Base-by-base conservation (phyloP, 2,888 invertebrate species). In the Cancer borealis region DNA sequence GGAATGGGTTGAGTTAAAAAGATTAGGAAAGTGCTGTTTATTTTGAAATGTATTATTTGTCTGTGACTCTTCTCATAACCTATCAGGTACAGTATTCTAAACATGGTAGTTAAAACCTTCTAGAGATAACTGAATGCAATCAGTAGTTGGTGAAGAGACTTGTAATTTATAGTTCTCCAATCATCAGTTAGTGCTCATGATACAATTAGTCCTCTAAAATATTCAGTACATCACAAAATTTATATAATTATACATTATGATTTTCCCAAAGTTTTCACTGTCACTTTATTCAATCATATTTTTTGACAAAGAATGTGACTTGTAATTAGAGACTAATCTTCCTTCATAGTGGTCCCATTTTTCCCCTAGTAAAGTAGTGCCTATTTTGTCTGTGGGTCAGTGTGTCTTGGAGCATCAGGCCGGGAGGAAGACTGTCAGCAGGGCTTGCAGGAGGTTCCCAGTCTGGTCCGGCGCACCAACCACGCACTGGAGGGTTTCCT, bases 341-440 rank as follows among this genome's bases (percentile, higher is more conserved):
- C 39, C 4, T 14, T 14, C 84, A 84, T 84, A 39, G 84, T 39
- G 84, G n/a, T n/a, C 14, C n/a, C 10, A 39, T 84, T 84, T 84
- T 84, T 84, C 84, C 84, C 14, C 3, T 84, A 84, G 84, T 84
- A 84, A 84, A 84, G 84, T 84, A 84, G 84, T 84, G 84, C 39
- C 14, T 84, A 30, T 84, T 30, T 46, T 84, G 46, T 87, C 17
- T 30, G 30, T 26, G 49, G 46, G 73, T 39, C 96, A 97, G 97
- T 97, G 45, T 97, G 97, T 95, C 96, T 96, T 17, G 97, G 97
- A 10, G 96, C 97, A n/a, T 96, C 96, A 91, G 97, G 97, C 0
- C 96, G 97, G 94, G 96, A 96, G 14, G 96, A 96, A 8, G 96
- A 96, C n/a, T 96, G 97, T 5, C 94, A 96, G 73, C 96, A 96